Percentiles rank a stretch among this genome's conserved stretches.
Conservation (phyloP, 2,888 invertebrate genomes). For the Sycophila texana region DNA sequence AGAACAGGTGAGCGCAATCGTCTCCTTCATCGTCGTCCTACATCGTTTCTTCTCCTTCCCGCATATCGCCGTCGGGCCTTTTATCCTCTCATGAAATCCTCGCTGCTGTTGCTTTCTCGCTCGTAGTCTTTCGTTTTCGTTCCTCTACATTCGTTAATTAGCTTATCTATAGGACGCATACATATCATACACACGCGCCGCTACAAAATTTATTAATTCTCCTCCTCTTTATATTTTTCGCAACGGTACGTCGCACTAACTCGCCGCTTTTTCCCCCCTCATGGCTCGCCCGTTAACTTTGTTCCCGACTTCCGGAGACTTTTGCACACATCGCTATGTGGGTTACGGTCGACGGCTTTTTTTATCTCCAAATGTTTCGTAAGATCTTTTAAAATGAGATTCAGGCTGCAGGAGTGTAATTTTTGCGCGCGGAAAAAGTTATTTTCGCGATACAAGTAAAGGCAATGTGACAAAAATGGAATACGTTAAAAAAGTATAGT, state of each 20-base stretch:
- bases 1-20: background rate
- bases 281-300: conserved; percentile 37
- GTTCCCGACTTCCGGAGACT: conserved; percentile 28
- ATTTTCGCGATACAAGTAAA: too few relatives aligned
- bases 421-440: background rate
- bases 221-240: conserved; percentile 29
- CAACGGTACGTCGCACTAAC: conserved; percentile 31
- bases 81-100: conserved; percentile 26
- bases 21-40: background rate
- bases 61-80: conserved; percentile 4
- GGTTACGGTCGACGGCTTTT: conserved; percentile 31
- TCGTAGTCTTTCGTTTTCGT: conserved; percentile 52
- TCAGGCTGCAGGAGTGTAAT: background rate
- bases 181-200: conserved; percentile 49
- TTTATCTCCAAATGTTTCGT: background rate
- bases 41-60: background rate
- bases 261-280: conserved; percentile 19
- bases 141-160: conserved; percentile 59
- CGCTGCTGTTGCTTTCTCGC: conserved; percentile 30
- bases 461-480: too few relatives aligned
- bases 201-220: conserved; percentile 14
- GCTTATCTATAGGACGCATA: conserved; percentile 60
- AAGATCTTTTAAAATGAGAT: conserved; percentile 9
- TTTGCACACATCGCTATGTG: conserved; percentile 15
- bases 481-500: too few relatives aligned